A percentile compares a stretch with the other conserved stretches of the same genome.
These are phyloP conservation scores for Spea hammondii DNA, from an alignment of 2,797 vertebrate species.

Conservation along the genomic window DNA sequence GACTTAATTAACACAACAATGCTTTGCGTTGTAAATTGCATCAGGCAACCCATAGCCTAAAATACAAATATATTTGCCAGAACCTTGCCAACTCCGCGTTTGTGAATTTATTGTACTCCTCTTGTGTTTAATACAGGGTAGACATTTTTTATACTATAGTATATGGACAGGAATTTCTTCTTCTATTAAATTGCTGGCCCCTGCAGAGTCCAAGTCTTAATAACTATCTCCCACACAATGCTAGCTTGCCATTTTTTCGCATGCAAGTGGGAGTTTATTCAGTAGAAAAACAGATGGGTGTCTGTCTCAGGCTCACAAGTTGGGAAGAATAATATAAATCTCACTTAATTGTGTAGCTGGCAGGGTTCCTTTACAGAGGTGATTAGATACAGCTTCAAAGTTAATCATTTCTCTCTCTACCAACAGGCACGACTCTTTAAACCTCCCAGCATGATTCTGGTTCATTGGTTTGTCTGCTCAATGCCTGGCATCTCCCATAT, in stretches of 20 bases:
- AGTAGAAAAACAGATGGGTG: slow-evolving; percentile 55
- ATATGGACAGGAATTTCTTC: slow-evolving; percentile 38
- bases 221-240: slow-evolving; percentile 24
- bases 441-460: slow-evolving; percentile 49
- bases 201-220: slow-evolving; percentile 50
- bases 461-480: slow-evolving; percentile 14
- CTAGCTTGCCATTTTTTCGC: slow-evolving; percentile 38
- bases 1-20: too few relatives aligned
- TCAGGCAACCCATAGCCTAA: too few relatives aligned
- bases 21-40: too few relatives aligned
- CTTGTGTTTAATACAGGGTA: slow-evolving; percentile 10
- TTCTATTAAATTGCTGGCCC: slow-evolving; percentile 30
- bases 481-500: neutral
- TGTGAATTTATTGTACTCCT: neutral
- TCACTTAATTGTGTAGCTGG: slow-evolving; percentile 49
- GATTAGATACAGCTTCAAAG: slow-evolving; percentile 49
- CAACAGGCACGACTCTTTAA: slow-evolving; percentile 44
- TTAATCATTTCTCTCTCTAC: slow-evolving; percentile 43
- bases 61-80: too few relatives aligned
- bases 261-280: slow-evolving; percentile 50
- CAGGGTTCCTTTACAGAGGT: slow-evolving; percentile 46
- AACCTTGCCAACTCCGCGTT: too few relatives aligned
- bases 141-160: slow-evolving; percentile 7
- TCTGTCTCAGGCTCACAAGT: slow-evolving; percentile 53
- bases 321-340: slow-evolving; percentile 54